Conservation (phyloP, 2,888 invertebrate species). For the Formica aserva region DNA sequence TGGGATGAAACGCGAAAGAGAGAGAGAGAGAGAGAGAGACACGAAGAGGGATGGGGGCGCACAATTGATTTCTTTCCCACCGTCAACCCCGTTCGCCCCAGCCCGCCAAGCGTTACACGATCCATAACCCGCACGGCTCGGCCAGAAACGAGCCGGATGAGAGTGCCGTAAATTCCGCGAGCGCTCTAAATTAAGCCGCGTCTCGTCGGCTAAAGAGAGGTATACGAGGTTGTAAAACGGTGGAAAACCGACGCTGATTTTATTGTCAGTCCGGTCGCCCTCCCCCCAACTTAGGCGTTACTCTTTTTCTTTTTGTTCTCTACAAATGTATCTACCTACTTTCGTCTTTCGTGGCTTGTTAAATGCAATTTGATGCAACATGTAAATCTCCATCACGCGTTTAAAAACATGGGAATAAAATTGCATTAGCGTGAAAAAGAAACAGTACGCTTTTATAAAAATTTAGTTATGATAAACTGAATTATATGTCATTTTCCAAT, state of each 20-base stretch:
- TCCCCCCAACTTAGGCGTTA: slow-evolving; percentile 20
- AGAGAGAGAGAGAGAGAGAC: not conserved
- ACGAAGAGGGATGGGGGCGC: slow-evolving; percentile 11
- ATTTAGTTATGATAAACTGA: not conserved
- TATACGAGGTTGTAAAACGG: slow-evolving; percentile 53
- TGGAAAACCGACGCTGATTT: slow-evolving; percentile 65
- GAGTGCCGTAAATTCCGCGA: slow-evolving; percentile 66
- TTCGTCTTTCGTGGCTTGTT: not conserved
- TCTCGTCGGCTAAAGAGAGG: slow-evolving; percentile 58
- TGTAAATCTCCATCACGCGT: not conserved
- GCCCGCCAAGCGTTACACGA: slow-evolving; percentile 69
- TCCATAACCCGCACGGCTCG: slow-evolving; percentile 68
- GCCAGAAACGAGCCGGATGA: slow-evolving; percentile 30
- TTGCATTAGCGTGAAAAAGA: not conserved
- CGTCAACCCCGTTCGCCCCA: slow-evolving; percentile 55
- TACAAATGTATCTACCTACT: not conserved
- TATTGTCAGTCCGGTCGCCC: slow-evolving; percentile 51
- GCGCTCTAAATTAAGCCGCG: slow-evolving; percentile 70
- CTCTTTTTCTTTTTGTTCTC: not conserved
- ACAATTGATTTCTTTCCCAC: slow-evolving; percentile 71
- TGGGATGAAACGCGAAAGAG: slow-evolving; percentile 16
- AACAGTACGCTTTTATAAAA: not conserved
- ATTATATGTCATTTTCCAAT: not conserved
- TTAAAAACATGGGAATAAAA: not conserved
- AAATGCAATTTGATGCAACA: not conserved